Conservation (phyloP, 2,113 vertebrate genomes). For the Cinclus cinclus region DNA sequence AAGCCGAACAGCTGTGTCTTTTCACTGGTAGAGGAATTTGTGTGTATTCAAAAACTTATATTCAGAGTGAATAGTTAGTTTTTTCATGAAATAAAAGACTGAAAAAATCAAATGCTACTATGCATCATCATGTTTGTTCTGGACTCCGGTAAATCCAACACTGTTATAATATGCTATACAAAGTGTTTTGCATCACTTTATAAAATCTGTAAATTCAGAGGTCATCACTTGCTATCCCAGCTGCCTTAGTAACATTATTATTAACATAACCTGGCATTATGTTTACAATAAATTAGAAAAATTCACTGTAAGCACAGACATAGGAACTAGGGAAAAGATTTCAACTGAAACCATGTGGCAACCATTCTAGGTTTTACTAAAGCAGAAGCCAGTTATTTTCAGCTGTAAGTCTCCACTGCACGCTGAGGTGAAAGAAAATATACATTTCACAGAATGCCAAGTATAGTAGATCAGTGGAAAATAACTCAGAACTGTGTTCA, state of each 20-base stretch:
- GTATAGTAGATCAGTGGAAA: conserved; percentile 21
- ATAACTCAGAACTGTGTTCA: neutral
- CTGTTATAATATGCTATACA: neutral
- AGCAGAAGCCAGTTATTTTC: conserved; percentile 11
- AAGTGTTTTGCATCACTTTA: neutral
- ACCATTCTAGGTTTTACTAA: neutral
- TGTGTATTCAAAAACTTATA: neutral
- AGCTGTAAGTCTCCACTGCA: neutral
- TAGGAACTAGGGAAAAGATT: neutral
- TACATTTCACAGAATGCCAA: conserved; percentile 16
- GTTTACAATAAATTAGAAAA: neutral
- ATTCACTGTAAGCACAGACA: neutral
- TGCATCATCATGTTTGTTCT: neutral
- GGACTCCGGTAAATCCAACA: neutral
- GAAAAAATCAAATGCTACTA: neutral
- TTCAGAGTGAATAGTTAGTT: neutral
- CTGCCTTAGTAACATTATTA: neutral
- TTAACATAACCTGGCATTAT: neutral
- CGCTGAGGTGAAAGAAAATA: neutral
- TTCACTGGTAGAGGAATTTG: neutral
- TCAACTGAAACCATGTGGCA: neutral
- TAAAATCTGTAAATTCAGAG: neutral
- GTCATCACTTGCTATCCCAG: neutral
- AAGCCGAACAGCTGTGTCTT: neutral
- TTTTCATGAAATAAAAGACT: neutral